phyloP scores from a whole-genome alignment of 2,888 invertebrate genomes.

The Drosophila dives region DNA sequence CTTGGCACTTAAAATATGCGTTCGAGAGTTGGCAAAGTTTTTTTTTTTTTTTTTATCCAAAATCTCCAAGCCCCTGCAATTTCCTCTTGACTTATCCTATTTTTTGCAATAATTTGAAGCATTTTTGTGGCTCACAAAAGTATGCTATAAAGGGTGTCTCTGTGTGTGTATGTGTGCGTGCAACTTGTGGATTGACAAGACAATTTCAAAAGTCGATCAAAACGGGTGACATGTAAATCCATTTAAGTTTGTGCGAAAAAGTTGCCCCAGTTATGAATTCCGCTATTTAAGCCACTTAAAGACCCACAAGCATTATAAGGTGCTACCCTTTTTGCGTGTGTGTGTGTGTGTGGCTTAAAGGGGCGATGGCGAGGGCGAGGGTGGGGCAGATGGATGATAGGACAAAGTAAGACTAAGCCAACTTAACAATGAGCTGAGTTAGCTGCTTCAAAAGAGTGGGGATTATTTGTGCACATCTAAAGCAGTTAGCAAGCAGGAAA shows the following conservation, averaged over 20 bases:
- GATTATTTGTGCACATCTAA: constrained; percentile 60
- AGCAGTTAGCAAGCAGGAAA: constrained; percentile 59
- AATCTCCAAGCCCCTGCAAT: constrained; percentile 1
- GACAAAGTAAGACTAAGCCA: constrained; percentile 27
- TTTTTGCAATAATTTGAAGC: constrained; percentile 53
- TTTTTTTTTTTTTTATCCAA: constrained; percentile 19
- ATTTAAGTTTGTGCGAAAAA: constrained; percentile 54
- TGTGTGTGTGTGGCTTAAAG: constrained; percentile 7
- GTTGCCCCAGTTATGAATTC: constrained; percentile 41
- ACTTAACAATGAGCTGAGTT: constrained; percentile 37
- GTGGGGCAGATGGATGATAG: constrained; percentile 11
- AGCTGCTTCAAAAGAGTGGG: constrained; percentile 33
- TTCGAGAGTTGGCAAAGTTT: constrained; percentile 43
- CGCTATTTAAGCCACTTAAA: constrained; percentile 54
- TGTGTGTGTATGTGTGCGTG: not conserved
- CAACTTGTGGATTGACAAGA: constrained; percentile 41
- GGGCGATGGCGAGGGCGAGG: not conserved
- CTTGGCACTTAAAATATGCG: constrained; percentile 77
- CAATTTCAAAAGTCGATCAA: constrained; percentile 54
- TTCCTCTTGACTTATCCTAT: constrained; percentile 2
- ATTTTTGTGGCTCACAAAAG: constrained; percentile 53
- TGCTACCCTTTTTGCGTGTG: constrained; percentile 15
- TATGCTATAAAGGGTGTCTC: constrained; percentile 36
- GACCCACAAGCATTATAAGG: constrained; percentile 43
- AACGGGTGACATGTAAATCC: constrained; percentile 51